phyloP scores from a whole-genome alignment of 2,113 vertebrate species.

The Dunckerocampus dactyliophorus region DNA sequence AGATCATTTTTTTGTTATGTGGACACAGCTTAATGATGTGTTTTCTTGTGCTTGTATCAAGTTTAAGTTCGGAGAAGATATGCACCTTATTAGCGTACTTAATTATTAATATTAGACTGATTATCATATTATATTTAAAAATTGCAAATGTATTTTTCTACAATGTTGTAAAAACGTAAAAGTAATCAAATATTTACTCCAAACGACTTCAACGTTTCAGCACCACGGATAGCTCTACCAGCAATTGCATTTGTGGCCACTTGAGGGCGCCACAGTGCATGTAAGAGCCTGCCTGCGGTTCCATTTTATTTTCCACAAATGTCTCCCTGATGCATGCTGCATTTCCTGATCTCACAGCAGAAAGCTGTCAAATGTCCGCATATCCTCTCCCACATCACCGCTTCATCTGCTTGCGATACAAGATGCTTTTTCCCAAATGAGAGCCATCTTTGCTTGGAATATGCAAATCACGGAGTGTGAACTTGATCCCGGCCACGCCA shows the following conservation, averaged over 20 bases:
- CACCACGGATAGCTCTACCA: slow-evolving; percentile 26
- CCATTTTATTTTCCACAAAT: neutral
- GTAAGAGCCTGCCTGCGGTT: neutral
- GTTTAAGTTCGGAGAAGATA: too few species aligned
- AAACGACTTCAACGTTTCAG: slow-evolving; percentile 23
- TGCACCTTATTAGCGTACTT: too few species aligned
- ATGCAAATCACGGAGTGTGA: neutral
- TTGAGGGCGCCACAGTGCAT: slow-evolving; percentile 54
- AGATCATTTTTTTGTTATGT: too few species aligned
- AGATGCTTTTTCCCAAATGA: neutral
- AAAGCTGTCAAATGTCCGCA: neutral
- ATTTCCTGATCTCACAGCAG: neutral
- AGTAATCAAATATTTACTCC: slow-evolving; percentile 12
- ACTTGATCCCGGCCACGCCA: slow-evolving; percentile 47
- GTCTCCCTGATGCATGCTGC: neutral
- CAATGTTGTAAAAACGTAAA: slow-evolving; percentile 13
- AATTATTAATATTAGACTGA: too few species aligned
- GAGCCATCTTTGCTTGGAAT: neutral
- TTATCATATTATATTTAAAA: too few species aligned
- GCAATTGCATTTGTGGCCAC: slow-evolving; percentile 21
- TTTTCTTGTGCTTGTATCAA: too few species aligned
- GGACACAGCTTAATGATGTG: too few species aligned
- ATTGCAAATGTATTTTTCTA: too few species aligned
- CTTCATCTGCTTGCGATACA: neutral
- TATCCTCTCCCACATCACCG: neutral